phyloP scores from a whole-genome alignment of 2,888 invertebrate species.

The Abscondita cerata region DNA sequence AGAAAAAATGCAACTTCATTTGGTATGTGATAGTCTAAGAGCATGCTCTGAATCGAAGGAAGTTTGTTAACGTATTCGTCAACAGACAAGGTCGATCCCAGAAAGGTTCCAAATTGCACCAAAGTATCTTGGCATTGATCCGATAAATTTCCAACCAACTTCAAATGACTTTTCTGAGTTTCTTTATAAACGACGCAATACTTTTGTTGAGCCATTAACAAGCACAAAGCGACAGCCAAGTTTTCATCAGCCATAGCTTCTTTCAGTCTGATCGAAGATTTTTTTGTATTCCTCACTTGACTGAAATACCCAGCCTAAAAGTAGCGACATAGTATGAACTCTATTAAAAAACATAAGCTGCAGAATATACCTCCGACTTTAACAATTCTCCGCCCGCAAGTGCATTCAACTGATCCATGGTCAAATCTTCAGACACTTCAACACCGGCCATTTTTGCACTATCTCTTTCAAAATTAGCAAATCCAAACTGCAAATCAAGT shows the following conservation, averaged over 20 bases:
- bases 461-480: slow-evolving; percentile 94
- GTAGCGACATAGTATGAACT: background rate
- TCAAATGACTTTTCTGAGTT: slow-evolving; percentile 81
- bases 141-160: slow-evolving; percentile 85
- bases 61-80: slow-evolving; percentile 92
- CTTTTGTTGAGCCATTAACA: slow-evolving; percentile 96
- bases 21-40: slow-evolving; percentile 91
- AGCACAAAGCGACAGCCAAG: slow-evolving; percentile 90
- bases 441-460: slow-evolving; percentile 99
- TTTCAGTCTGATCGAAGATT: slow-evolving; percentile 92
- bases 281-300: slow-evolving; percentile 95
- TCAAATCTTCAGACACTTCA: slow-evolving; percentile 96
- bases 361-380: slow-evolving; percentile 79
- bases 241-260: slow-evolving; percentile 95
- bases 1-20: slow-evolving; percentile 98
- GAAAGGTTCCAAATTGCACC: slow-evolving; percentile 96
- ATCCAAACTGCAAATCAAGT: slow-evolving; percentile 73
- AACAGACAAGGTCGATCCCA: slow-evolving; percentile 90
- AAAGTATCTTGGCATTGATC: slow-evolving; percentile 98
- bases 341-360: background rate
- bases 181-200: slow-evolving; percentile 92
- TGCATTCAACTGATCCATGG: slow-evolving; percentile 93
- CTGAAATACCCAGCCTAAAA: slow-evolving; percentile 93
- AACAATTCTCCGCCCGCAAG: slow-evolving; percentile 97
- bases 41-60: slow-evolving; percentile 86